Evolutionary conservation across 2,888 invertebrate genomes (phyloP), one percentile per base, ranked within the genome.

Genomic region (Allophyes oxyacanthae): DNA sequence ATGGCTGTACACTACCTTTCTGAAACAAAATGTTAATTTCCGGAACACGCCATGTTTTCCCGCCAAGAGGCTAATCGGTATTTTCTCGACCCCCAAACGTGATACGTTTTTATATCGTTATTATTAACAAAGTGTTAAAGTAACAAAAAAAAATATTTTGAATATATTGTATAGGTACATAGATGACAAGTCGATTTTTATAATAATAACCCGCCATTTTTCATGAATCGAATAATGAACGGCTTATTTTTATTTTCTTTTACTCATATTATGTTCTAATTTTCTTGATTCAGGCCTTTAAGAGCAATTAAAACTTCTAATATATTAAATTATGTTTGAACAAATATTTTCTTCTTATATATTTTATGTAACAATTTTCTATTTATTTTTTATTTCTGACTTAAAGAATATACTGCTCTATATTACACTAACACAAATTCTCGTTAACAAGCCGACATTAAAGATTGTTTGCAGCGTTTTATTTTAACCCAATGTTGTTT

Each of bases 391-490:
- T 56, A 52, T 76, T 72, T 67, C 4, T 63, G 53, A 56, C 64
- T 61, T 42, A 54, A 72, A 69, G 4, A 4, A 75, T 52, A 72
- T 65, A 74, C 74, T 78, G 77, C 76, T 80, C 80, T 81, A 74
- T 82, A 78, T 79, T 86, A 92, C 92, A 92, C 91, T 84, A 89
- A 92, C 93, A 93, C 93, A 93, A 93, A 93, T 93, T 92, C 93
- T 85, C 88, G 81, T 91, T 75, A 87, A 90, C 92, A 91, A 90
- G 88, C 77, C 82, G 80, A 81, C 77, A 77, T 79, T 75, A 54
- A 62, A 61, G 72, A 76, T 81, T 73, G 75, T 81, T 84, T 82
- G 72, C 71, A 69, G 62, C 55, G 62, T 74, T 81, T 78, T 69
- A 53, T 79, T 78, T 73, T 64, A 64, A 71, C 79, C 76, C 64